Base-by-base conservation (phyloP, 2,888 invertebrate genomes). In the Buathra laborator region DNA sequence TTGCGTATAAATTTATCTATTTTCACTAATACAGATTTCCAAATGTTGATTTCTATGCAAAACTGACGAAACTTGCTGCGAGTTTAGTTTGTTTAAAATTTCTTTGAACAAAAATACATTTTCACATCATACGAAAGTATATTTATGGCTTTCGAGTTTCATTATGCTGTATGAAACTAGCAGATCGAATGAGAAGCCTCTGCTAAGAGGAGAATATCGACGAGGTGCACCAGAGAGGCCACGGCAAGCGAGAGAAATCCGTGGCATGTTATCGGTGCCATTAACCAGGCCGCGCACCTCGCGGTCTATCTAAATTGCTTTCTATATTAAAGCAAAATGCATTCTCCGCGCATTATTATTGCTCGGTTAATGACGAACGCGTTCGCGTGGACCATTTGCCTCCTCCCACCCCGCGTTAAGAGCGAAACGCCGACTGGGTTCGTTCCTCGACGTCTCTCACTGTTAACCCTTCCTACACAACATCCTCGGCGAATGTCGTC, bases 241-340 rank as follows among this genome's bases (percentile, higher is more conserved):
- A 68, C 56, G 48, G 83, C 83, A 83, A 83, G 85, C 84, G 84
- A 75, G 86, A 86, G 84, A 88, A 83, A 86, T 85, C 87, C 79
- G 75, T 85, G 86, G 51, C 66, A 81, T 67, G 85, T 86, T 88
- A 88, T 88, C 86, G 83, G 70, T 59, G 81, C 86, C 80, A 86
- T 87, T 83, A 86, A 80, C 67, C 75, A 64, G 24, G 56, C 19
- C 78, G 72, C 46, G 68, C 79, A 56, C 77, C 76, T 78, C 68
- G 48, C 32, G 75, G 68, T 86, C 88, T 90, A 90, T 89, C 90
- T 87, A 89, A 90, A 91, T 89, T 89, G 90, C 89, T 90, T 89
- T 91, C 89, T 89, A 87, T 89, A 90, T 91, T 89, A 87, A 89
- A 89, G 89, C 88, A 88, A 90, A 89, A 89, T 86, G 90, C 88